Percentiles rank a stretch among this genome's conserved stretches.
These are phyloP conservation scores for Chaetogeoica ovagalla DNA, from an alignment of 2,888 invertebrate genomes.

Conservation along the genomic window DNA sequence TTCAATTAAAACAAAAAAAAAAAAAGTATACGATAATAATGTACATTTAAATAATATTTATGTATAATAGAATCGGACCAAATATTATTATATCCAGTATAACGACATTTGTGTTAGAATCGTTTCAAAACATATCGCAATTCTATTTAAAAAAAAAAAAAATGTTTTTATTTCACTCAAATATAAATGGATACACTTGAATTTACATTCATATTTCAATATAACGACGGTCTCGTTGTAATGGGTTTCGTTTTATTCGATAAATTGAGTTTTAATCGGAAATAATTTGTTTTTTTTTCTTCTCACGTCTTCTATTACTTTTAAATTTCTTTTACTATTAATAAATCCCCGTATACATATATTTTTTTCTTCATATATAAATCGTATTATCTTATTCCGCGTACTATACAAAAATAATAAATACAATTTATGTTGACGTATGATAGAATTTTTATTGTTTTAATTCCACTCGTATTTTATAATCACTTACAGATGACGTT, in stretches of 20 bases:
- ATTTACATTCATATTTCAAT: background rate
- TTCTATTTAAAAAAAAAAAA: background rate
- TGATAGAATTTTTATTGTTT: background rate
- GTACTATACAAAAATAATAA: no score
- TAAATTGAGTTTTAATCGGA: no score
- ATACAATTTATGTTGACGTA: no score
- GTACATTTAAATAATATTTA: background rate
- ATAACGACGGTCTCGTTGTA: no score
- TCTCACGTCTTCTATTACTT: no score
- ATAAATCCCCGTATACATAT: no score
- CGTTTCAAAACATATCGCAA: background rate
- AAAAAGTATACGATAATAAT: background rate
- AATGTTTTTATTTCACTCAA: background rate
- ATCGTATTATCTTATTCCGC: no score
- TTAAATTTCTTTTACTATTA: no score
- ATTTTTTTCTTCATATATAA: no score
- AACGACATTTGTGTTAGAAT: no score
- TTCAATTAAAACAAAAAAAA: background rate
- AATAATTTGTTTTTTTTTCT: no score
- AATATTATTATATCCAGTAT: background rate
- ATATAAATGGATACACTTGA: background rate
- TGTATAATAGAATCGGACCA: background rate
- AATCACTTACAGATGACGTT: background rate
- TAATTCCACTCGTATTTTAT: background rate
- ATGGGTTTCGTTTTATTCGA: no score